Conservation (phyloP, 2,888 invertebrate genomes). For the Ophion ventricosus region DNA sequence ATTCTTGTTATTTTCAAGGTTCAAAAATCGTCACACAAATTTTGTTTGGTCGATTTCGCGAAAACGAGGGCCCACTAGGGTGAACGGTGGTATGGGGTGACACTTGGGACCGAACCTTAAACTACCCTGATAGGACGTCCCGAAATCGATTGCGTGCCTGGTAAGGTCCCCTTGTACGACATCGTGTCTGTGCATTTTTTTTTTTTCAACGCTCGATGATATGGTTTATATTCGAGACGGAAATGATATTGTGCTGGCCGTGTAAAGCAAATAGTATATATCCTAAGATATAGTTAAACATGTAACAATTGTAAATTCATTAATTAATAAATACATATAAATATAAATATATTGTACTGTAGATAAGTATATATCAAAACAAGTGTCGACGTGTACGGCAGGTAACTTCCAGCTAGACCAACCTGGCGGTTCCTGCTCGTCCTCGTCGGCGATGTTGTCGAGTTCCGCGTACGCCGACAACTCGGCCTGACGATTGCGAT, state of each 20-base stretch:
- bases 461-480: conserved; percentile 81
- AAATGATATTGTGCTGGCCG: conserved; percentile 17
- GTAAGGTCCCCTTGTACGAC: too few relatives aligned
- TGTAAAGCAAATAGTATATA: conserved; percentile 13
- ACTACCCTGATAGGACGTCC: too few relatives aligned
- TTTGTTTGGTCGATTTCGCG: too few relatives aligned
- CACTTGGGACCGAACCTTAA: too few relatives aligned
- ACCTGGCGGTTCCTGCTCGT: conserved; percentile 83
- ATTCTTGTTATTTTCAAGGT: too few relatives aligned
- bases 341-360: background rate
- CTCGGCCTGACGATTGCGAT: conserved; percentile 80
- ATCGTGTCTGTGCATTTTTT: background rate
- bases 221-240: conserved; percentile 63
- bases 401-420: conserved; percentile 69
- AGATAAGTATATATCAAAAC: too few relatives aligned
- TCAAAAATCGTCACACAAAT: too few relatives aligned
- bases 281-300: conserved; percentile 17
- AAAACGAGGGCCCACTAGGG: too few relatives aligned
- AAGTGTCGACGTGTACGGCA: conserved; percentile 36
- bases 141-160: too few relatives aligned
- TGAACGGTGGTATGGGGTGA: too few relatives aligned
- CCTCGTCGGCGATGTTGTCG: conserved; percentile 82
- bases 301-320: background rate
- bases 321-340: conserved; percentile 1
- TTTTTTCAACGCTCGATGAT: conserved; percentile 5